These are phyloP conservation scores for Clarias macrocephalus DNA, from an alignment of 2,113 vertebrate genomes.

Conservation along the genomic window DNA sequence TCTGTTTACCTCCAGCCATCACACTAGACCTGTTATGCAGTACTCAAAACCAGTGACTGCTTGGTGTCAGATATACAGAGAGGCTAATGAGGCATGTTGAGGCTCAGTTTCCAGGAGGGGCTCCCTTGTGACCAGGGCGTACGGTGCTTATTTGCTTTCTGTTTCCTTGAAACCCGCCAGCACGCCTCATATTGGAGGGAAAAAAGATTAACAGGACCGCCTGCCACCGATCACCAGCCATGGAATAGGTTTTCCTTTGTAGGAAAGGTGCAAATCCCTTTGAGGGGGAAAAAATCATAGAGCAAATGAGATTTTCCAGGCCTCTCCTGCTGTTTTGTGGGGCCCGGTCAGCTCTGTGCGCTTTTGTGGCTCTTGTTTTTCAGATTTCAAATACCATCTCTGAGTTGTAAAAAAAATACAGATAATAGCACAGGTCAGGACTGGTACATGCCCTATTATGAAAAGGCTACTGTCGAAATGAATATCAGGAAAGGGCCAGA, in stretches of 20 bases:
- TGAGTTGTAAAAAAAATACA: constrained; percentile 3
- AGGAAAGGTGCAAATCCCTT: constrained; percentile 28
- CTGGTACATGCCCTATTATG: constrained; percentile 3
- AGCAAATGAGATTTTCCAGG: constrained; percentile 46
- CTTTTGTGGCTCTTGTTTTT: background rate
- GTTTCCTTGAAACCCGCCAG: constrained; percentile 10
- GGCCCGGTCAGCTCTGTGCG: background rate
- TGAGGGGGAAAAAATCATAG: constrained; percentile 32
- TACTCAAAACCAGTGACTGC: background rate
- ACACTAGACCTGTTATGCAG: constrained; percentile 1
- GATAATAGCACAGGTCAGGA: constrained; percentile 28
- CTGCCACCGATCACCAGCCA: constrained; percentile 19
- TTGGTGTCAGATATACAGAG: background rate
- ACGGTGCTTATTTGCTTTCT: constrained; percentile 25
- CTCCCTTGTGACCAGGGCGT: constrained; percentile 15
- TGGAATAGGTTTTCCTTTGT: constrained; percentile 31
- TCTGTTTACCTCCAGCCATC: background rate
- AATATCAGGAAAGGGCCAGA: constrained; percentile 17
- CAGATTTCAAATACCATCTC: background rate
- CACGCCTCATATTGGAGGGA: constrained; percentile 5
- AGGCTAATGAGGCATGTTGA: background rate
- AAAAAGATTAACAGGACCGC: constrained; percentile 20
- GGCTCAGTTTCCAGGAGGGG: constrained; percentile 38
- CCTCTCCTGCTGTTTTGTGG: constrained; percentile 25
- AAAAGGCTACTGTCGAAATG: background rate